Percentiles rank a stretch among this genome's conserved stretches.
These are phyloP conservation scores for Platyrinchus mystaceus DNA, from an alignment of 2,797 vertebrate species.

Conservation along the genomic window DNA sequence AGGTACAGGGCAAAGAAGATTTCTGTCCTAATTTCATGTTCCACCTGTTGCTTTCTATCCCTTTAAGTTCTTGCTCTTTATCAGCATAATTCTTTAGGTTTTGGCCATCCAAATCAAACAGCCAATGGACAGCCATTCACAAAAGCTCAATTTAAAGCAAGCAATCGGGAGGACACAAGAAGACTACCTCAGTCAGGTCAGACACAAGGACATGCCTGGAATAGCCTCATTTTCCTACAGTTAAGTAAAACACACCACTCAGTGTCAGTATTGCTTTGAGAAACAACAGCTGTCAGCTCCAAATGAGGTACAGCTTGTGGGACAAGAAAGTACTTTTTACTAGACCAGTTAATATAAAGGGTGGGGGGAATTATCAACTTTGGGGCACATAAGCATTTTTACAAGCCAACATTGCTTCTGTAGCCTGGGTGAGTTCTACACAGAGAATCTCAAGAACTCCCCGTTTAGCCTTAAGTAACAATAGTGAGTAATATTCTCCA, in stretches of 20 bases:
- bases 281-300: not conserved
- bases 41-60: not conserved
- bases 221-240: not conserved
- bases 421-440: not conserved
- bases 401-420: not conserved
- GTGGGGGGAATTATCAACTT: not conserved
- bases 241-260: not conserved
- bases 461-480: not conserved
- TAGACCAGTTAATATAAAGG: not conserved
- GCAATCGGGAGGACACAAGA: not conserved
- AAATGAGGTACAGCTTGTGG: not conserved
- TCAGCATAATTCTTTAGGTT: not conserved
- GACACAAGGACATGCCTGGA: not conserved
- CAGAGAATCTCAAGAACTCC: not conserved
- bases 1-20: not conserved
- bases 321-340: not conserved
- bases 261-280: not conserved
- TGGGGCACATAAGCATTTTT: not conserved
- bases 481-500: not conserved
- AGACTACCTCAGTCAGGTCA: constrained; percentile 15
- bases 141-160: not conserved
- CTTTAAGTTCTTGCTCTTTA: not conserved
- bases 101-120: not conserved
- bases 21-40: not conserved
- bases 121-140: not conserved